These are phyloP conservation scores for Lithodes maja DNA, from an alignment of 2,888 invertebrate genomes.

Conservation along the genomic window DNA sequence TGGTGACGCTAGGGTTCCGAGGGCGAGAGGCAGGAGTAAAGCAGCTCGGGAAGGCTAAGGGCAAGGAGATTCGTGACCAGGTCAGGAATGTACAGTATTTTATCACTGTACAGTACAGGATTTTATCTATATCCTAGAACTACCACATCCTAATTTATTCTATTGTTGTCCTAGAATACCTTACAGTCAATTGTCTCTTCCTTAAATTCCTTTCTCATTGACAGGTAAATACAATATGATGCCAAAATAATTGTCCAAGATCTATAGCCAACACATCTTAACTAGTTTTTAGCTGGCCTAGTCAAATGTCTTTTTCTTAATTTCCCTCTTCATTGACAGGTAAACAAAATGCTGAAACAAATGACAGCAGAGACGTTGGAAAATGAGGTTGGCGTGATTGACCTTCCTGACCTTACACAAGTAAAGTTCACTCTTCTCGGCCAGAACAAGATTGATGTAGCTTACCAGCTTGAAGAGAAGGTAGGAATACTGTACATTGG, in stretches of 20 bases:
- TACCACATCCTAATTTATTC: no score
- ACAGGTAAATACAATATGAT: no score
- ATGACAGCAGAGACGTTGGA: constrained; percentile 74
- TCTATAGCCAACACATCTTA: no score
- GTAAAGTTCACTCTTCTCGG: constrained; percentile 83
- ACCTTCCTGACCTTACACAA: constrained; percentile 77
- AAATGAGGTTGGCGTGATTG: constrained; percentile 78
- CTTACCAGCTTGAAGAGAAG: constrained; percentile 86
- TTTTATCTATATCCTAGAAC: no score
- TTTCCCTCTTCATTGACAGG: constrained; percentile 50
- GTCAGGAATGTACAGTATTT: constrained; percentile 15
- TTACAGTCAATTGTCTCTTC: background rate
- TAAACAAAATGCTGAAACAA: constrained; percentile 74
- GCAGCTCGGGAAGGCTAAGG: constrained; percentile 59
- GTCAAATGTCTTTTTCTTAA: background rate
- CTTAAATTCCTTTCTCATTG: background rate
- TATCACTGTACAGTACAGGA: no score
- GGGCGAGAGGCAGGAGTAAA: constrained; percentile 77
- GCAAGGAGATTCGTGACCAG: constrained; percentile 63
- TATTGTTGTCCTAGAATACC: background rate
- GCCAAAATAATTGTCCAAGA: no score
- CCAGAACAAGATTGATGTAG: constrained; percentile 84
- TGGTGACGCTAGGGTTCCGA: constrained; percentile 84
- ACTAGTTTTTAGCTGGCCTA: no score
- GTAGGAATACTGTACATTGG: constrained; percentile 75